Base-by-base conservation (phyloP, 2,888 invertebrate species). In the Oxycera nigricornis region DNA sequence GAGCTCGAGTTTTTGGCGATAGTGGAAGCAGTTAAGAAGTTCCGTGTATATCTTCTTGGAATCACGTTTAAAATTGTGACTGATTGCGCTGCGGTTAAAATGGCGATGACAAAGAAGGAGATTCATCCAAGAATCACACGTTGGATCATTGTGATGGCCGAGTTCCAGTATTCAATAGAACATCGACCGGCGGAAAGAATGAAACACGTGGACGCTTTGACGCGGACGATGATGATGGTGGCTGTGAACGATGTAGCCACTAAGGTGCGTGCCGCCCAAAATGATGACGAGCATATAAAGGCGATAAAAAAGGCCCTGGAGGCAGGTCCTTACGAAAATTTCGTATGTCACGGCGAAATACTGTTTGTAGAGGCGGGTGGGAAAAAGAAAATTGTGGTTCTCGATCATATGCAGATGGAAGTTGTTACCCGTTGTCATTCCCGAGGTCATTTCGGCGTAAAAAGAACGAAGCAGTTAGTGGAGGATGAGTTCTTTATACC, bases 1-100 rank as follows among this genome's bases (percentile, higher is more conserved):
- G 77, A 78, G 50, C 30, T 79, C 9, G 78, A 79, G 41, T 67
- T 74, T 17, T 24, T 78, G 1, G 79, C 78, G 0, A 73, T 80
- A 17, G 59, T 78, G 14, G 68, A 59, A 22, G 75, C 78, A 2
- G 14, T 78, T 6, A 76, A 76, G 28, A 79, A 77, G 39, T 79
- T 78, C 68, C 28, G 78, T 0, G 68, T 77, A 20, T 79, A 78
- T 78, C 77, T 76, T 0, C 26, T 80, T 0, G 74, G 74, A 26
- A 20, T 41, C 2, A 28, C 14, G 28, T 74, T 74, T 62, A 74
- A 74, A 70, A 3, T 74, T 11, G 26, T 74, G 0, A 74, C 72
- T n/a, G 72, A 73, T 30, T 74, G 72, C 39, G 1, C 78, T 79
- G 61, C 73, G 73, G 70, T 74, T 30, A 17, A 7, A 31, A 28